These are phyloP conservation scores for Campoletis raptor DNA, from an alignment of 2,888 invertebrate species.

Conservation along the genomic window DNA sequence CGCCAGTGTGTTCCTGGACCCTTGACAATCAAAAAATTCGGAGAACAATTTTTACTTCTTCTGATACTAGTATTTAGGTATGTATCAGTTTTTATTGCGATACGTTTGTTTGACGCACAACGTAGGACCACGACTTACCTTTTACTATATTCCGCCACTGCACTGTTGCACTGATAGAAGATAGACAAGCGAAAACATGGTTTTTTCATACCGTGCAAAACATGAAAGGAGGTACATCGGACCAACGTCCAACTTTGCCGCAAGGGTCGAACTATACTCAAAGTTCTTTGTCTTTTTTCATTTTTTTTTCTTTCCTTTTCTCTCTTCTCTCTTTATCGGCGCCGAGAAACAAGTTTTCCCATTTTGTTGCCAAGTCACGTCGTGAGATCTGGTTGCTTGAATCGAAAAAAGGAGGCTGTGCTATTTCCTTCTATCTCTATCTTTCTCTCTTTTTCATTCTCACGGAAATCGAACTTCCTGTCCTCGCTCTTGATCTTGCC, in stretches of 20 bases:
- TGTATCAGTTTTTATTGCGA: neutral
- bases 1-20: neutral
- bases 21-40: neutral
- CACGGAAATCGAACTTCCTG: conserved; percentile 35
- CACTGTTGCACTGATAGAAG: neutral
- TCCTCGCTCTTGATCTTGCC: conserved; percentile 13
- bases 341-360: conserved; percentile 66
- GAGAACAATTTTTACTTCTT: neutral
- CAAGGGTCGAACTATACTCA: conserved; percentile 37
- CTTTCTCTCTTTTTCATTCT: conserved; percentile 43
- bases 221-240: conserved; percentile 45
- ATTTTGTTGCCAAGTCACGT: conserved; percentile 78
- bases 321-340: conserved; percentile 15
- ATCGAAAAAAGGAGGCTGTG: conserved; percentile 68
- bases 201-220: conserved; percentile 61
- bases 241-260: conserved; percentile 27
- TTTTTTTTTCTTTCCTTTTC: conserved; percentile 19
- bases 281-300: conserved; percentile 17
- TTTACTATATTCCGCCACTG: neutral
- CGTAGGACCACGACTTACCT: conserved; percentile 8
- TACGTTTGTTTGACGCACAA: neutral
- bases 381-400: conserved; percentile 72
- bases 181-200: conserved; percentile 48
- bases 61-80: neutral
- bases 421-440: conserved; percentile 56